Conservation (phyloP, 2,888 invertebrate species). For the Timandra comae region DNA sequence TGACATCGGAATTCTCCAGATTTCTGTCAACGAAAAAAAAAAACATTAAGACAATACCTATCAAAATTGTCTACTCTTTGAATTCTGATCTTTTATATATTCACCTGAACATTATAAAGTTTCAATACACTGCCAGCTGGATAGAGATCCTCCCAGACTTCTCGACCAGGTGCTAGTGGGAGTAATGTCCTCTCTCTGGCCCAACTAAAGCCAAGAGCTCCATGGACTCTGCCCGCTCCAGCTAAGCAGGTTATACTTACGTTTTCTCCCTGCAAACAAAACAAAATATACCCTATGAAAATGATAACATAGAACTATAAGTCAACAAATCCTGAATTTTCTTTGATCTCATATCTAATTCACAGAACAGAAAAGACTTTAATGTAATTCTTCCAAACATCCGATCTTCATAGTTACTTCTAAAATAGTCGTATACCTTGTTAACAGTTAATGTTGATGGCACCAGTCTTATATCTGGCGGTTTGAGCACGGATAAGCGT, state of each 20-base stretch:
- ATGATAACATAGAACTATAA: too few relatives aligned
- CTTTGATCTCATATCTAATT: too few relatives aligned
- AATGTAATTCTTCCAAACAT: too few relatives aligned
- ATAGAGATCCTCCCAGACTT: conserved; percentile 90
- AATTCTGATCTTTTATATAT: too few relatives aligned
- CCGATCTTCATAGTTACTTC: too few relatives aligned
- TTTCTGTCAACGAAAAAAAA: too few relatives aligned
- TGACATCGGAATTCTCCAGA: conserved; percentile 87
- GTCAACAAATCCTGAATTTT: too few relatives aligned
- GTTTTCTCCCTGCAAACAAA: conserved; percentile 79
- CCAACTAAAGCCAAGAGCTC: conserved; percentile 88
- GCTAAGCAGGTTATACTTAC: conserved; percentile 83
- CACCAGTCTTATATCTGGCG: conserved; percentile 81
- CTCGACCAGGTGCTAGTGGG: conserved; percentile 83
- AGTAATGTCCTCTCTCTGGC: conserved; percentile 85
- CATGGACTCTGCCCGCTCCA: conserved; percentile 78
- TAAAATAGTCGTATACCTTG: too few relatives aligned
- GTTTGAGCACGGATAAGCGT: conserved; percentile 76
- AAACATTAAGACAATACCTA: too few relatives aligned
- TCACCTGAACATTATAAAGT: conserved; percentile 85
- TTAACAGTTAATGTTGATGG: conserved; percentile 83
- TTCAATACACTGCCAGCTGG: conserved; percentile 90
- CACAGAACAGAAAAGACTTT: too few relatives aligned
- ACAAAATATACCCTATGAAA: too few relatives aligned
- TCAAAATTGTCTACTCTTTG: too few relatives aligned